Conservation (phyloP, 2,888 invertebrate genomes). For the Sphecodes monilicornis region DNA sequence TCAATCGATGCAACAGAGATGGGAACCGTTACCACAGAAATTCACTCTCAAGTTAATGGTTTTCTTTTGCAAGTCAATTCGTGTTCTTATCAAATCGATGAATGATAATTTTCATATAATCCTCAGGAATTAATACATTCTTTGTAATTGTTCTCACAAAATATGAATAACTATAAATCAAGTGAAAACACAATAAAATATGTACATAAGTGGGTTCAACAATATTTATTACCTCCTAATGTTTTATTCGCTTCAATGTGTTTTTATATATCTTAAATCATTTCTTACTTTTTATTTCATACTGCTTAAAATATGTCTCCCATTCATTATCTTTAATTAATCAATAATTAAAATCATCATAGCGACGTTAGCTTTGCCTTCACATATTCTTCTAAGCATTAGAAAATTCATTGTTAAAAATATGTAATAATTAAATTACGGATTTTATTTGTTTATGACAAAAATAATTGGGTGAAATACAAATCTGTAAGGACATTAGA, state of each 20-base stretch:
- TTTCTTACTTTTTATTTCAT: no score
- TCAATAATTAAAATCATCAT: no score
- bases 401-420: not conserved
- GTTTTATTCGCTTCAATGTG: no score
- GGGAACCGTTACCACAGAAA: not conserved
- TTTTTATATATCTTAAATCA: not conserved
- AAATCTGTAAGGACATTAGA: not conserved
- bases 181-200: not conserved
- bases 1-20: not conserved
- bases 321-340: no score
- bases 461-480: not conserved
- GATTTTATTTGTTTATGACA: not conserved
- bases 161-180: not conserved
- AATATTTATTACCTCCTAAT: no score
- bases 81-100: not conserved
- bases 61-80: not conserved
- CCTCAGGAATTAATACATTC: not conserved
- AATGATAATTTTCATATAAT: not conserved
- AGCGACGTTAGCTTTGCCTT: no score
- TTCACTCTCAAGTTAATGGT: not conserved
- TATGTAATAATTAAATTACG: not conserved
- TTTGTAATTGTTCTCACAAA: not conserved
- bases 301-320: no score
- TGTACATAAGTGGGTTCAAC: no score
- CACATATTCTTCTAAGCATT: not conserved